A percentile compares a stretch with the other conserved stretches of the same genome.
Evolutionary conservation across 1,140 invertebrate species (phyloP).

Genomic region (Drosophila ercepeae): DNA sequence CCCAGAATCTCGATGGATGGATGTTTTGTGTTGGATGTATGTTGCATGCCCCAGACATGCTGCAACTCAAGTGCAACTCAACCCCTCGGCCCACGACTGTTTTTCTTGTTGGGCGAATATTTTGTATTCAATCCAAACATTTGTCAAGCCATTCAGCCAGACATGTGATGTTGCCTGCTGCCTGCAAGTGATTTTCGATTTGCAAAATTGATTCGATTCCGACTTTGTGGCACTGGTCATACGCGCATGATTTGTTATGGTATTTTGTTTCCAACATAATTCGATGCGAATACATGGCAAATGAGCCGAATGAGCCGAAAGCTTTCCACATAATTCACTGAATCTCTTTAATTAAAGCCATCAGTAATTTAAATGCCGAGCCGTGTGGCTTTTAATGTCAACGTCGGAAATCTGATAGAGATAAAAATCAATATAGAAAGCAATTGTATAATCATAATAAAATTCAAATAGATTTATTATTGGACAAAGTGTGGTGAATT

Average conservation of each 20-base stretch:
- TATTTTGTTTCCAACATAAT: constrained; percentile 30
- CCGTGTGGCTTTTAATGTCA: not conserved
- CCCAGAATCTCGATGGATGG: not conserved
- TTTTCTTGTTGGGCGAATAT: constrained; percentile 14
- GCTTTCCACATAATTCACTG: constrained; percentile 22
- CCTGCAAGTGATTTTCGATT: constrained; percentile 37
- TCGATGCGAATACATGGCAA: constrained; percentile 18
- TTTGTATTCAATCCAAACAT: constrained; percentile 53
- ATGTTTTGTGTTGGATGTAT: not conserved
- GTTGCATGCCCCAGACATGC: constrained; percentile 40
- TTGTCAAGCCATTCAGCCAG: constrained; percentile 49
- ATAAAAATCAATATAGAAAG: not conserved
- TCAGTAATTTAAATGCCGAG: constrained; percentile 17
- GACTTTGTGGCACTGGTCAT: not conserved
- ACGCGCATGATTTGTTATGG: not conserved
- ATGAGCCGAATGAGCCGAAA: constrained; percentile 33
- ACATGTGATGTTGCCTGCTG: constrained; percentile 23
- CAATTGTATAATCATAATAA: not conserved
- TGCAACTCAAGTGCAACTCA: constrained; percentile 33
- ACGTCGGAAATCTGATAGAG: not conserved
- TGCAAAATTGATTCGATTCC: constrained; percentile 45
- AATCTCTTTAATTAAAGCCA: constrained; percentile 15
- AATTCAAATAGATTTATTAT: not conserved
- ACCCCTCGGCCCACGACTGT: not conserved
- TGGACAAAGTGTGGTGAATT: not conserved